Evolutionary conservation across 2,113 vertebrate species (phyloP), one percentile per base, ranked within the genome.

Genomic region (Caretta caretta): DNA sequence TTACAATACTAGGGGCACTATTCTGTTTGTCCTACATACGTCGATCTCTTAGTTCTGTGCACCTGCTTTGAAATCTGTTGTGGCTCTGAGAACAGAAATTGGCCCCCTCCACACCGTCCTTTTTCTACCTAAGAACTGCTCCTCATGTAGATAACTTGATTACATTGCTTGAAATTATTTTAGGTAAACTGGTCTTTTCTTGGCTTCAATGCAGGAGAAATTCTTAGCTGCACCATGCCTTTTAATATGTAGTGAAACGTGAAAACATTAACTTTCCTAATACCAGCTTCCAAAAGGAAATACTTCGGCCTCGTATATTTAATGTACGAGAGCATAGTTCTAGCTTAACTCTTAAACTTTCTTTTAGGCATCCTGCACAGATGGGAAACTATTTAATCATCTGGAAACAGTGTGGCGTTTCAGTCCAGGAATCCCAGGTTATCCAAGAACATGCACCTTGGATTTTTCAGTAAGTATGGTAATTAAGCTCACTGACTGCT

Each of bases 331-430:
- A 85, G 17, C 53, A 94, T 90, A 51, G 91, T 2, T 81, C 10
- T 86, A 65, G 83, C 80, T 92, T 97, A 4, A 42, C 81, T 81
- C 46, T 96, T 35, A 5, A 85, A 48, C 95, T 94, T 93, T 84
- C 2, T 96, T 95, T 50, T 89, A 99, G 99, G 99, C 99, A 4
- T 98, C 99, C 31, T 99, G 99, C 96, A 99, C 99, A 3, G 99
- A 99, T 2, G 99, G 99, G 27, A 99, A 97, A 90, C 98, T 99
- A 62, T 99, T 99, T 97, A 99, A 99, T 97, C 99, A 99, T 97
- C 93, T 99, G 97, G 99, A 99, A 98, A 99, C 99, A 0, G 97
- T 99, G 76, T 99, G 99, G 99, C 99, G 99, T 76, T 99, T 99
- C 97, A 99, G 99, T 90, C 99, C 99, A 0, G 99, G 99, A 35